Percentiles rank a stretch among this genome's conserved stretches.
Evolutionary conservation across 2,797 vertebrate genomes (phyloP).

Genomic region (Brachymystax lenok): DNA sequence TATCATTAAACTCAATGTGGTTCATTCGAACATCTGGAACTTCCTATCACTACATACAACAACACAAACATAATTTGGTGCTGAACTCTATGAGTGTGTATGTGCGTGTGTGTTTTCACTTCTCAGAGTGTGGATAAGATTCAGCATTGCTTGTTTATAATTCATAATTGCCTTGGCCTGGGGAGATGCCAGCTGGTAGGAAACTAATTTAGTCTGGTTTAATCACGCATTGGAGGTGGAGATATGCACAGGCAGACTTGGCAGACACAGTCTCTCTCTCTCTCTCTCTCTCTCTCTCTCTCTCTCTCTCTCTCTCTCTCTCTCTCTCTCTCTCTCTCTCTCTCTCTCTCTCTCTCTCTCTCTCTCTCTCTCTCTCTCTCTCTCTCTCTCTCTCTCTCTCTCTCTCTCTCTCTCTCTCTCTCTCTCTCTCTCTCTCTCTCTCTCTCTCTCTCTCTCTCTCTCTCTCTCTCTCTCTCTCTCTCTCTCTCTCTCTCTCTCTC

Average conservation of each 20-base stretch:
- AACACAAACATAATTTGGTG: constrained; percentile 6
- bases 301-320: background rate
- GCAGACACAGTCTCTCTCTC: background rate
- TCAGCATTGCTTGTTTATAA: constrained; percentile 41
- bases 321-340: too few species aligned
- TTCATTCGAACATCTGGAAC: constrained; percentile 8
- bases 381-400: background rate
- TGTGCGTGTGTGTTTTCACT: background rate
- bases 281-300: too few species aligned
- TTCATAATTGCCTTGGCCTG: constrained; percentile 43
- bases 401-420: too few species aligned
- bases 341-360: too few species aligned
- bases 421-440: too few species aligned
- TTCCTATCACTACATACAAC: constrained; percentile 2
- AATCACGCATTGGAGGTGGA: constrained; percentile 17
- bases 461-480: background rate
- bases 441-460: too few species aligned
- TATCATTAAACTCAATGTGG: constrained; percentile 10
- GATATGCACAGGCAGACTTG: constrained; percentile 7
- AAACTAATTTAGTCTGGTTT: constrained; percentile 40
- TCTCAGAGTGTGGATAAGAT: constrained; percentile 19
- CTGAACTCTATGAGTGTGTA: background rate
- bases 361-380: background rate
- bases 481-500: background rate
- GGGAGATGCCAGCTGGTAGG: constrained; percentile 39